Conservation (phyloP, 2,113 vertebrate species). For the Trematocara nigrifrons region DNA sequence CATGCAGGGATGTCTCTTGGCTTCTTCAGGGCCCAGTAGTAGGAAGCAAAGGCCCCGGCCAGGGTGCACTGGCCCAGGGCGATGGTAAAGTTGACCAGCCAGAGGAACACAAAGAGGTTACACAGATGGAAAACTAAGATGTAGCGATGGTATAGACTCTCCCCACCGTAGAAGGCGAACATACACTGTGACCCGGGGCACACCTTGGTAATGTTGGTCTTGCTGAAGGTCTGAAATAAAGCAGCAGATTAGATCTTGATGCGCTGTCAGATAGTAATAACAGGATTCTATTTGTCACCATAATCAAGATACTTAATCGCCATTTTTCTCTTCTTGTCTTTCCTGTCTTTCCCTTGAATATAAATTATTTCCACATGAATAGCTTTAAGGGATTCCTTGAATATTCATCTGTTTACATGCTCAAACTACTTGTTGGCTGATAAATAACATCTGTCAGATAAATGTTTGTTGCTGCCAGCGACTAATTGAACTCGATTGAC, state of each 20-base stretch:
- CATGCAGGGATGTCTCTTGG: constrained; percentile 84
- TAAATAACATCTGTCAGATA: background rate
- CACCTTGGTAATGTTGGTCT: constrained; percentile 77
- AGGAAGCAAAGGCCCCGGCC: constrained; percentile 92
- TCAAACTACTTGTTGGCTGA: background rate
- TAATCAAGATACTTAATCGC: background rate
- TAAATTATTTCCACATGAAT: background rate
- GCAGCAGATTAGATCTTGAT: background rate
- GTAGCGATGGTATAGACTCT: constrained; percentile 82
- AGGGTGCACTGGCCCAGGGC: constrained; percentile 93
- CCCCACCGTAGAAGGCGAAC: constrained; percentile 91
- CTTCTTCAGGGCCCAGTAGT: constrained; percentile 92
- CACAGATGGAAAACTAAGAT: constrained; percentile 84
- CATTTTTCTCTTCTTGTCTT: background rate
- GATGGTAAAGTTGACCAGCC: constrained; percentile 91
- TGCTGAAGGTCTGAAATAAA: constrained; percentile 79
- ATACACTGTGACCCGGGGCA: constrained; percentile 85
- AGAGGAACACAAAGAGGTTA: constrained; percentile 89
- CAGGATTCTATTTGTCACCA: background rate
- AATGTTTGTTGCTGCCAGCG: background rate
- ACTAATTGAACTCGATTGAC: background rate
- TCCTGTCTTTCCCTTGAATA: background rate
- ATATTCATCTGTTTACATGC: background rate
- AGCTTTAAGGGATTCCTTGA: background rate
- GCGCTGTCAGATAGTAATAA: background rate